Evolutionary conservation across 1,140 invertebrate species (phyloP).

Genomic region (Drosophila kohkoa): DNA sequence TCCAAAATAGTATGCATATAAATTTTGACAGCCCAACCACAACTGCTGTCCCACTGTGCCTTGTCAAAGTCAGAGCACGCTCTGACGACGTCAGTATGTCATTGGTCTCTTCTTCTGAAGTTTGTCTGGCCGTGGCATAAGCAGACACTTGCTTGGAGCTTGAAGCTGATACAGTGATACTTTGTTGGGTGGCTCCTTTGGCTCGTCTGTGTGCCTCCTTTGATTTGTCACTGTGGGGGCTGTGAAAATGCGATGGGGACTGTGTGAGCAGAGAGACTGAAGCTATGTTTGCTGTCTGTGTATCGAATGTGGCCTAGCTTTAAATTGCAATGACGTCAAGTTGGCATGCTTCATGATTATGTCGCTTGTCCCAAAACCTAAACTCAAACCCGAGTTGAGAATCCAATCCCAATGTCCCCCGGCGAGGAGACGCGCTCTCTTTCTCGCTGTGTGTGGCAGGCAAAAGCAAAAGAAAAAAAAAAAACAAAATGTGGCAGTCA

Average conservation of each 20-base stretch:
- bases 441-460: slow-evolving; percentile 28
- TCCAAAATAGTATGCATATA: no score
- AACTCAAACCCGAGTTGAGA: background rate
- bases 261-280: slow-evolving; percentile 3
- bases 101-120: slow-evolving; percentile 62
- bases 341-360: slow-evolving; percentile 77
- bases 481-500: background rate
- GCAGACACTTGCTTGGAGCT: background rate
- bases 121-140: slow-evolving; percentile 13
- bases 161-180: background rate
- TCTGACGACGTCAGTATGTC: slow-evolving; percentile 52
- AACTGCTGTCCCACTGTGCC: slow-evolving; percentile 45
- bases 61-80: slow-evolving; percentile 41
- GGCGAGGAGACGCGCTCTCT: slow-evolving; percentile 16
- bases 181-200: slow-evolving; percentile 44
- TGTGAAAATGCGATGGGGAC: slow-evolving; percentile 30
- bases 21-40: no score
- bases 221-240: slow-evolving; percentile 63
- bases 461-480: no score
- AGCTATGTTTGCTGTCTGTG: slow-evolving; percentile 39
- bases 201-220: slow-evolving; percentile 55
- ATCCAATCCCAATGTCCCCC: slow-evolving; percentile 13
- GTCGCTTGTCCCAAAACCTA: slow-evolving; percentile 41
- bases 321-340: slow-evolving; percentile 80
- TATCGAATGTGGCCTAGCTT: slow-evolving; percentile 61